Base-by-base conservation (phyloP, 64 coral and sea anemone genomes). In the Dendronephthya gigantea region DNA sequence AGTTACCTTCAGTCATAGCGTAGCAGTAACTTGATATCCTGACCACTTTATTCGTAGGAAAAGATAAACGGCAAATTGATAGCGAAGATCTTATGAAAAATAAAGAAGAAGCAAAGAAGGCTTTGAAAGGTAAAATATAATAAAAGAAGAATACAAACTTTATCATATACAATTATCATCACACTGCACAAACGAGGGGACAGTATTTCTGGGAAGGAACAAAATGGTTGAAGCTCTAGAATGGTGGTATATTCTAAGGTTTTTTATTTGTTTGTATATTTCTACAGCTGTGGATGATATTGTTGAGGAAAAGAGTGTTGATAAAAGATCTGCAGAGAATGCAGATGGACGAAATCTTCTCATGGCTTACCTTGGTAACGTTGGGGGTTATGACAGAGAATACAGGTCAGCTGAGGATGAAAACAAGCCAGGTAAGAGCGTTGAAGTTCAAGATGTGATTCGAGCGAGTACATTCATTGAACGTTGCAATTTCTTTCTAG, bases 351-450 rank as follows among this genome's bases (percentile, higher is more conserved):
- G 92, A 48, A 85, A 93, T 49, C 87, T 98, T 23, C 43, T 98
- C 35, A 90, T 98, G 31, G 92, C 95, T 13, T 98, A 93, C 19
- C 83, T 98, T 48, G 90, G 95, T 35, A 90, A 98, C 62, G 95
- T 98, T 5, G 95, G 95, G 23, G 95, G 95, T 11, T 98, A 93
- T 74, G 95, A 98, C 82, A 93, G 95, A 38, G 81, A 91, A 23
- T 98, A 93, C 38, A 87, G 95, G 25, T 90, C 89, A 40, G 95
- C 93, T 0, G 90, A 84, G 2, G 86, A 90, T 29, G 52, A 98
- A 27, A 87, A 98, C 19, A 92, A 98, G 12, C 66, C 86, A 39
- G 89, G 92, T 62, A 88, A 86, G 0, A 62, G 38, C 75, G 85
- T 79, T 90, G 83, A 86, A 12, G 39, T 35, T 7, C 2, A 2